Conservation (phyloP, 2,888 invertebrate species). For the Eilema caniola region DNA sequence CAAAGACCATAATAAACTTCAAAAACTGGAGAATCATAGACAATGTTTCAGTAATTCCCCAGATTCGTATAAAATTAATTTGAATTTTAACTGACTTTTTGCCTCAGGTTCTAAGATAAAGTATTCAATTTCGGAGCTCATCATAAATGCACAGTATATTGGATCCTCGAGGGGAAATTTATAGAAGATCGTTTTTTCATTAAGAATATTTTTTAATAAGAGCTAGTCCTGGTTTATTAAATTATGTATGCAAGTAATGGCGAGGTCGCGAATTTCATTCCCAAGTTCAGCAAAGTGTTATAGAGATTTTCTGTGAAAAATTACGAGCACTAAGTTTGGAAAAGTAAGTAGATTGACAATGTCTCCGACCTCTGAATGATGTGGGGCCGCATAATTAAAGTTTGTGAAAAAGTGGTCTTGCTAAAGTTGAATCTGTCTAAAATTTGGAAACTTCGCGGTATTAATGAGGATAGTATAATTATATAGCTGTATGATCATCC, state of each 20-base stretch:
- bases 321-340: no score
- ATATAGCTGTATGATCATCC: no score
- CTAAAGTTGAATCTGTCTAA: no score
- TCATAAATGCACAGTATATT: constrained; percentile 52
- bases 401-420: no score
- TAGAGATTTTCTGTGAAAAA: background rate
- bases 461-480: no score
- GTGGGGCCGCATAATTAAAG: no score
- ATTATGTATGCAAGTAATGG: background rate
- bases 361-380: no score
- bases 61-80: constrained; percentile 44
- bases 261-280: background rate
- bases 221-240: background rate
- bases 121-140: constrained; percentile 44
- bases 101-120: constrained; percentile 36
- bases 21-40: background rate
- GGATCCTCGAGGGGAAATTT: constrained; percentile 7
- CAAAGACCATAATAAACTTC: no score
- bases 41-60: constrained; percentile 27
- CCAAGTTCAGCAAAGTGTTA: background rate
- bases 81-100: constrained; percentile 37
- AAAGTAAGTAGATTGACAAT: no score
- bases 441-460: no score
- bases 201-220: constrained; percentile 1
- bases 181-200: background rate